Percentiles rank a stretch among this genome's conserved stretches.
phyloP scores from a whole-genome alignment of 2,113 vertebrate species.

The Ailurus styani region DNA sequence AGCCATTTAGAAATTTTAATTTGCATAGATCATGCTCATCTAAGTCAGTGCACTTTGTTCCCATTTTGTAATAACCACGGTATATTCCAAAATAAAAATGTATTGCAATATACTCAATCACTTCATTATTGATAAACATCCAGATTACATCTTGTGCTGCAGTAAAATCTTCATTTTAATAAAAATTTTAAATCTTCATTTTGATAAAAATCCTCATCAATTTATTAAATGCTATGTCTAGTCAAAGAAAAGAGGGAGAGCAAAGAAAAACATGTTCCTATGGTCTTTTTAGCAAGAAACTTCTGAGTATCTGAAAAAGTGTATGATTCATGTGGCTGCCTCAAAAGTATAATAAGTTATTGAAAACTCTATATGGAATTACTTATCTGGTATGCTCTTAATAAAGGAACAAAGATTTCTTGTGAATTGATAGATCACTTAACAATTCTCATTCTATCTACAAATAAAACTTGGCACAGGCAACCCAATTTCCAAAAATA shows the following conservation, averaged over 20 bases:
- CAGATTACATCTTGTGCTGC: background rate
- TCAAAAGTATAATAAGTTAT: constrained; percentile 35
- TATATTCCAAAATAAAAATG: background rate
- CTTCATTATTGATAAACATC: background rate
- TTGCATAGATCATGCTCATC: background rate
- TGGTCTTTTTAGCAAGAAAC: background rate
- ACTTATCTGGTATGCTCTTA: constrained; percentile 39
- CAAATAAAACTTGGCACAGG: constrained; percentile 52
- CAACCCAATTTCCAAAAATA: constrained; percentile 61
- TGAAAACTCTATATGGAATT: constrained; percentile 58
- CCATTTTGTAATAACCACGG: background rate
- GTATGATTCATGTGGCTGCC: background rate
- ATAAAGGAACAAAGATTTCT: constrained; percentile 57
- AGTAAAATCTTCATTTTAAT: background rate
- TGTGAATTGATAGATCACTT: constrained; percentile 44
- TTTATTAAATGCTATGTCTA: background rate
- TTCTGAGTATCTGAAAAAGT: constrained; percentile 49
- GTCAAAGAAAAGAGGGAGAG: background rate
- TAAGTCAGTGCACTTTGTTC: background rate
- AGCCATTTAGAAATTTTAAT: background rate
- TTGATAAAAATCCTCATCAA: constrained; percentile 9
- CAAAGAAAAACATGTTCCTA: background rate
- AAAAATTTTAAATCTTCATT: background rate
- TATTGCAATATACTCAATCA: background rate
- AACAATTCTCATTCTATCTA: constrained; percentile 52